A percentile compares a stretch with the other conserved stretches of the same genome.
These are phyloP conservation scores for Bradypodion ventrale DNA, from an alignment of 2,797 vertebrate genomes.

Conservation along the genomic window DNA sequence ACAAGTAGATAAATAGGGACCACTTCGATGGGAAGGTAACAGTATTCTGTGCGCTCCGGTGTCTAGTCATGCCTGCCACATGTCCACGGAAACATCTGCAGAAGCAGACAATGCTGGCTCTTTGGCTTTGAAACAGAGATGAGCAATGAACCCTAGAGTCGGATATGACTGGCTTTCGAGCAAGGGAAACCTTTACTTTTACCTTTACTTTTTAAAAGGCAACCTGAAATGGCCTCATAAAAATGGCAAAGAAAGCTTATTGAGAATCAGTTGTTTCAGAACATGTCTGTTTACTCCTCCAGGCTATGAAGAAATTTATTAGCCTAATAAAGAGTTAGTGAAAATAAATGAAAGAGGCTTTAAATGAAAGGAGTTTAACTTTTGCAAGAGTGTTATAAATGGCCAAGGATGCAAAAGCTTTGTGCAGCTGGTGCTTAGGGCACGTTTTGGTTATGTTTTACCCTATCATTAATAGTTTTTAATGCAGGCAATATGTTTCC, in stretches of 20 bases:
- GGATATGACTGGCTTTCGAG: no score
- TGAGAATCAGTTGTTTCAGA: slow-evolving; percentile 48
- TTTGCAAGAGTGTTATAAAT: slow-evolving; percentile 59
- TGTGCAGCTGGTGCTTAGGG: slow-evolving; percentile 49
- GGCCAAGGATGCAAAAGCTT: slow-evolving; percentile 52
- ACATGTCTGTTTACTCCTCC: slow-evolving; percentile 49
- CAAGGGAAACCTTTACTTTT: no score
- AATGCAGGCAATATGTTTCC: slow-evolving; percentile 66
- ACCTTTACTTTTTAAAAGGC: no score
- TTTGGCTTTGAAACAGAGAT: no score
- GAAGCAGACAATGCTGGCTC: no score
- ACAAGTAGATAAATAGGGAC: no score
- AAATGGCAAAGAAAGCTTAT: slow-evolving; percentile 36
- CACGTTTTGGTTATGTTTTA: slow-evolving; percentile 57
- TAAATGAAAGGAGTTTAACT: slow-evolving; percentile 67
- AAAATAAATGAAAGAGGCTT: slow-evolving; percentile 69
- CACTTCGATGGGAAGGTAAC: no score
- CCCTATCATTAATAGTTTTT: slow-evolving; percentile 60
- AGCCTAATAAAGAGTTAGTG: slow-evolving; percentile 64
- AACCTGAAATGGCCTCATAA: slow-evolving; percentile 22
- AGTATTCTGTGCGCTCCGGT: no score
- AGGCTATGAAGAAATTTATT: slow-evolving; percentile 59
- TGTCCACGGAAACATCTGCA: no score
- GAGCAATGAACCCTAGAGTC: no score
- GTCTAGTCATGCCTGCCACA: no score